phyloP scores from a whole-genome alignment of 2,113 vertebrate genomes.

The Callopanchax toddi region DNA sequence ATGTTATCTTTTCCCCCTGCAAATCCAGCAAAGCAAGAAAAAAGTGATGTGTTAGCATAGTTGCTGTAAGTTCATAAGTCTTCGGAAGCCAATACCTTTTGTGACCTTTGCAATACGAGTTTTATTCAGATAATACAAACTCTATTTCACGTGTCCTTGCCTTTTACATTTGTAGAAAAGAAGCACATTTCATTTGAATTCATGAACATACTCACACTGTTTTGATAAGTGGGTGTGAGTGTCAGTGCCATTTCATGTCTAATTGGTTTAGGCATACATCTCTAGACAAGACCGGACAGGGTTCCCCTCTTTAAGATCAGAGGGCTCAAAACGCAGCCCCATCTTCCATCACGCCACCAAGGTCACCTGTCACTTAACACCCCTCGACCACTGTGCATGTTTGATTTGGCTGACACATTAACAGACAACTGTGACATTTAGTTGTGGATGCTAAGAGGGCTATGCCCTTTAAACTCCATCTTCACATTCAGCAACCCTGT shows the following conservation, averaged over 20 bases:
- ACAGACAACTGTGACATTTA: slow-evolving; percentile 82
- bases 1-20: slow-evolving; percentile 14
- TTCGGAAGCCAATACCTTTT: slow-evolving; percentile 26
- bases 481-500: slow-evolving; percentile 42
- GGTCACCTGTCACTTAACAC: slow-evolving; percentile 78
- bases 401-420: slow-evolving; percentile 79
- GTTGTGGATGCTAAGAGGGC: slow-evolving; percentile 66
- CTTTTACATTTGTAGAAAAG: slow-evolving; percentile 38
- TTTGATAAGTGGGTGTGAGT: slow-evolving; percentile 72
- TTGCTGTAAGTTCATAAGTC: slow-evolving; percentile 10
- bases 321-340: slow-evolving; percentile 66
- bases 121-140: slow-evolving; percentile 34
- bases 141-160: slow-evolving; percentile 33
- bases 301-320: slow-evolving; percentile 73
- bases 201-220: slow-evolving; percentile 66
- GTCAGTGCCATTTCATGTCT: slow-evolving; percentile 74
- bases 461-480: slow-evolving; percentile 76
- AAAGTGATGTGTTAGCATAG: neutral
- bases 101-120: slow-evolving; percentile 56
- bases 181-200: slow-evolving; percentile 70
- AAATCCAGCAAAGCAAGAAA: slow-evolving; percentile 37
- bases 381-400: slow-evolving; percentile 72
- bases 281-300: slow-evolving; percentile 67
- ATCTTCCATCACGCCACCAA: slow-evolving; percentile 77
- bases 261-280: slow-evolving; percentile 69